Evolutionary conservation across 2,888 invertebrate species (phyloP).

Genomic region (Rotaria macrura): DNA sequence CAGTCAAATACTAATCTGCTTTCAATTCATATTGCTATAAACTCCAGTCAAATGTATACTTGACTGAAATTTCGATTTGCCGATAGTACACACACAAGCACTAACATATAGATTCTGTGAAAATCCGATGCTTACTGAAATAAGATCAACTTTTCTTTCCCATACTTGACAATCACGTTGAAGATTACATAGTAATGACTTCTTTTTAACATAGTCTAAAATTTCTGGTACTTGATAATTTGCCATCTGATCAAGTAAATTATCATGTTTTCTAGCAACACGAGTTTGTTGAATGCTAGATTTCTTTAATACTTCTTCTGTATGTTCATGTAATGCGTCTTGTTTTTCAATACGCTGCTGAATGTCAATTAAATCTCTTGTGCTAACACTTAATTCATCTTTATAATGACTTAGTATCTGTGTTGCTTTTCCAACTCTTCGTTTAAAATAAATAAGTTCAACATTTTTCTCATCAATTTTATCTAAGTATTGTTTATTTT

Average conservation of each 20-base stretch:
- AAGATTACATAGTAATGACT: slow-evolving; percentile 47
- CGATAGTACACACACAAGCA: no score
- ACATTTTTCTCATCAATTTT: slow-evolving; percentile 50
- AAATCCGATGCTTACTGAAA: slow-evolving; percentile 41
- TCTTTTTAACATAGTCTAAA: slow-evolving; percentile 49
- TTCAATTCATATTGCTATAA: no score
- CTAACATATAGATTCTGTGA: no score
- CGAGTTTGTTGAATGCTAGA: slow-evolving; percentile 41
- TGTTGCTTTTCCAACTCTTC: slow-evolving; percentile 47
- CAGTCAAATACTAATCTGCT: no score
- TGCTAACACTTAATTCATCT: neutral
- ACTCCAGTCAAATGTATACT: no score
- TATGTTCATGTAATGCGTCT: neutral
- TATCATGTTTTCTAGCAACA: slow-evolving; percentile 46
- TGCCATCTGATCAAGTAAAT: slow-evolving; percentile 45
- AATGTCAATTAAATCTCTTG: neutral
- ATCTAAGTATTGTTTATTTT: slow-evolving; percentile 50
- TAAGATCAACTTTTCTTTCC: slow-evolving; percentile 50
- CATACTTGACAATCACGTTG: slow-evolving; percentile 49
- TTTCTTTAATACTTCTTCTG: neutral
- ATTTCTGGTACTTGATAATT: slow-evolving; percentile 49
- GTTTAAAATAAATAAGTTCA: slow-evolving; percentile 46
- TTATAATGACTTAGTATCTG: slow-evolving; percentile 43
- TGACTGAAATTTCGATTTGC: no score
- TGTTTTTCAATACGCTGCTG: neutral